phyloP scores from a whole-genome alignment of 2,888 invertebrate genomes.

The Cheilosia impressa region DNA sequence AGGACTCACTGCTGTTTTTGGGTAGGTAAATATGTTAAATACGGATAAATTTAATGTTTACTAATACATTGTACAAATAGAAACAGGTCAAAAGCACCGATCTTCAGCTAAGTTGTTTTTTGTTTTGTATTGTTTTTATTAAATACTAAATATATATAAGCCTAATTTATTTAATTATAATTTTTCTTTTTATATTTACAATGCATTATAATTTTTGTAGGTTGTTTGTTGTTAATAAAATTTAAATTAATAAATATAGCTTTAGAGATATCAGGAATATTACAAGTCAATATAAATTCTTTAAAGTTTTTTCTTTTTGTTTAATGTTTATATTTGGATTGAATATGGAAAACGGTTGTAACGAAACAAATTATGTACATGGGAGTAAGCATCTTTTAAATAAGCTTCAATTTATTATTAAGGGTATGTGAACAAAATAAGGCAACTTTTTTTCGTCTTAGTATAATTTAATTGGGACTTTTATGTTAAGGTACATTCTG shows the following conservation, averaged over 20 bases:
- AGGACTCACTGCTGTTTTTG: constrained; percentile 49
- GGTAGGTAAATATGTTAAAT: constrained; percentile 49
- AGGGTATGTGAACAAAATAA: constrained; percentile 67
- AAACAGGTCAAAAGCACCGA: constrained; percentile 84
- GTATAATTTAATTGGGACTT: constrained; percentile 68
- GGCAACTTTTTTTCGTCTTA: constrained; percentile 72
- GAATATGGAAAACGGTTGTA: constrained; percentile 36
- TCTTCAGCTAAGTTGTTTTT: constrained; percentile 83
- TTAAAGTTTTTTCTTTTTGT: constrained; percentile 7
- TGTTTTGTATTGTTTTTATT: constrained; percentile 64
- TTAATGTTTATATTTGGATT: constrained; percentile 49
- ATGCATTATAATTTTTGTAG: constrained; percentile 47
- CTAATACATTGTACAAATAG: constrained; percentile 83
- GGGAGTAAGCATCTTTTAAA: constrained; percentile 30
- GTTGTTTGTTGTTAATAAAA: constrained; percentile 8
- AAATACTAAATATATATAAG: constrained; percentile 64
- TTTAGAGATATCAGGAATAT: constrained; percentile 72
- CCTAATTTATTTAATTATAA: constrained; percentile 51
- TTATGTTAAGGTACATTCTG: constrained; percentile 69
- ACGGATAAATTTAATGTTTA: constrained; percentile 78
- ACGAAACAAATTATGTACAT: constrained; percentile 58
- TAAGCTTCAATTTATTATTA: constrained; percentile 24
- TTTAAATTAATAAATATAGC: constrained; percentile 72
- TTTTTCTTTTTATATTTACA: constrained; percentile 63
- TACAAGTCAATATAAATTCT: constrained; percentile 74